phyloP scores from a whole-genome alignment of 37 sponge, comb jelly and placozoan species.

The Hexactinellida sp. region DNA sequence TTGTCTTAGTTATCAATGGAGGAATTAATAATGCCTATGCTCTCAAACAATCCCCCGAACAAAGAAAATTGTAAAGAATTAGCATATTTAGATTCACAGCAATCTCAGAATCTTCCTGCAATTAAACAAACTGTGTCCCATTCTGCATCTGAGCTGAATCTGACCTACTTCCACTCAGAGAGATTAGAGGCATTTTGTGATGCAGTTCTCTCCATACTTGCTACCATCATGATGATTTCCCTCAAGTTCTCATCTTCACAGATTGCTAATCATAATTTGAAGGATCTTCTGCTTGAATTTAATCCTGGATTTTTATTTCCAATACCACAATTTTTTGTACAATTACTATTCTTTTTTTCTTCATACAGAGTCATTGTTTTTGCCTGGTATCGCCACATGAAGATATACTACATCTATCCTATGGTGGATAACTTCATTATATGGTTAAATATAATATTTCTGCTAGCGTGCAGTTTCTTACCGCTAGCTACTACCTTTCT shows the following conservation, averaged over 20 bases:
- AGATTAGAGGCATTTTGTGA: slow-evolving; percentile 57
- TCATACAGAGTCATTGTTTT: slow-evolving; percentile 27
- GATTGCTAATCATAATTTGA: not conserved
- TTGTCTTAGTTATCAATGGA: too few species aligned
- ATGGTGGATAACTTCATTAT: slow-evolving; percentile 33
- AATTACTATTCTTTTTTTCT: slow-evolving; percentile 21
- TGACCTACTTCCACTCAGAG: slow-evolving; percentile 22
- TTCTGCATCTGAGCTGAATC: too few species aligned
- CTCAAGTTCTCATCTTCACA: not conserved
- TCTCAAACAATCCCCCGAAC: too few species aligned
- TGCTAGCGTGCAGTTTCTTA: not conserved
- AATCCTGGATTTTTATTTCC: too few species aligned
- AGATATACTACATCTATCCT: not conserved
- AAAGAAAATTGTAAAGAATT: too few species aligned
- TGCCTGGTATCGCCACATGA: slow-evolving; percentile 37
- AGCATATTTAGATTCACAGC: too few species aligned
- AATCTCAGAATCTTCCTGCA: too few species aligned
- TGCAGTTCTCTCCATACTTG: slow-evolving; percentile 52
- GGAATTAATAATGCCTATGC: too few species aligned
- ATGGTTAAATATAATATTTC: slow-evolving; percentile 50
- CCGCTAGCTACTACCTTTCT: not conserved
- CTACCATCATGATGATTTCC: slow-evolving; percentile 33
- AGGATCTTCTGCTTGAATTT: too few species aligned
- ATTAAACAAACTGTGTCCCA: too few species aligned
- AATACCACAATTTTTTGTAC: not conserved